Base-by-base conservation (phyloP, 2,113 vertebrate genomes). In the Pogona vitticeps region DNA sequence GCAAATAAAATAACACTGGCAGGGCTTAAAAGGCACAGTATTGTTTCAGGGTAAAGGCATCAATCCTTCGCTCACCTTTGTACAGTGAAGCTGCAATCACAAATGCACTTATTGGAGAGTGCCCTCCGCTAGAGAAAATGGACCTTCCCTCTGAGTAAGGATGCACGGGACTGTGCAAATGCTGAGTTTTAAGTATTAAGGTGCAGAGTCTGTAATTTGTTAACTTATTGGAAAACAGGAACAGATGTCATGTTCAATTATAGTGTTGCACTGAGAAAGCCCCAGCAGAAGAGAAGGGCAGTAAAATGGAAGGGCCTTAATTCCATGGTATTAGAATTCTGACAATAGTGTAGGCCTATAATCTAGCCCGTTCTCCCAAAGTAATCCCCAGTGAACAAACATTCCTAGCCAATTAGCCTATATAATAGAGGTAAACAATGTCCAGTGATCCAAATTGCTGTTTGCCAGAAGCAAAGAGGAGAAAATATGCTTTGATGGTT, bases 401-500 rank as follows among this genome's bases (percentile, higher is more conserved):
- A 81, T 81, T 86, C 85, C 70, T 75, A 72, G 63, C 28, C 81
- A n/a, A 81, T 36, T 56, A 86, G 85, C 78, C 61, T 52, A 65
- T 20, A 36, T 81, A 86, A 86, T 56, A 52, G 63, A 77, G 42
- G 2, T 12, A 56, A 70, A n/a, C 23, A 56, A 9, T 61, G 26
- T 46, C 36, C 36, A 71, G 28, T 80, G 33, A 36, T 73, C 26
- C 68, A 75, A 75, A 65, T 26, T 33, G 58, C 2, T 17, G 7
- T 18, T 23, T 31, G 14, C 26, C 26, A 42, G 58, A 17, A 80
- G 38, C 42, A 46, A 8, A 33, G 20, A 78, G n/a, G 18, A 40
- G 18, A 2, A 42, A 71, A 26, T 9, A 61, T 33, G 18, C 58
- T 36, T 21, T 20, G 6, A 23, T 18, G 42, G 59, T 84, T 63